These are phyloP conservation scores for Agrochola lychnidis DNA, from an alignment of 2,888 invertebrate species.

Conservation along the genomic window DNA sequence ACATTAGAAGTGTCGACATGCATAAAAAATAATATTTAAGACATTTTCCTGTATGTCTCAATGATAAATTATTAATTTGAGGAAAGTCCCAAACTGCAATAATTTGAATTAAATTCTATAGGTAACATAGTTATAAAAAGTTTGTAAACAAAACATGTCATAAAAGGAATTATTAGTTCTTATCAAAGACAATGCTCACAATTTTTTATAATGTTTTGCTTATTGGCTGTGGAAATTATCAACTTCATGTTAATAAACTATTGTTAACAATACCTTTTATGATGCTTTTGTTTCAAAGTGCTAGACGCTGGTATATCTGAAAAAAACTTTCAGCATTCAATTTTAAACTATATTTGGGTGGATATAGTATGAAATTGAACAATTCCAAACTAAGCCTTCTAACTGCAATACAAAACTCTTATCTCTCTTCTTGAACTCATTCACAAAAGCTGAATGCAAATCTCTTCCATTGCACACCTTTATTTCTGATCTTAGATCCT, in stretches of 20 bases:
- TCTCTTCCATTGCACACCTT: not conserved
- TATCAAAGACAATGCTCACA: constrained; percentile 32
- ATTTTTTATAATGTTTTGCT: not conserved
- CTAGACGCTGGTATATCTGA: not conserved
- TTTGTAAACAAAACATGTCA: constrained; percentile 53
- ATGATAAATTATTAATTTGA: constrained; percentile 1
- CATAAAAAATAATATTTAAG: not conserved
- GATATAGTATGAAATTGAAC: not conserved
- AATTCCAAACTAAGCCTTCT: too few species aligned
- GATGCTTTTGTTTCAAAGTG: not conserved
- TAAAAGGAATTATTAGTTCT: constrained; percentile 35
- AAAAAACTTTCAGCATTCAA: too few species aligned
- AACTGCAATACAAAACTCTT: not conserved
- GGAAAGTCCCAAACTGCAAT: constrained; percentile 8
- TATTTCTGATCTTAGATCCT: not conserved
- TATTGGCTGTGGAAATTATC: constrained; percentile 16
- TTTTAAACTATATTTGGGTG: not conserved
- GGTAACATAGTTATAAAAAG: not conserved
- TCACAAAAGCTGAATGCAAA: not conserved
- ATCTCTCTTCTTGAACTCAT: not conserved
- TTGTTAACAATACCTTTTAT: not conserved
- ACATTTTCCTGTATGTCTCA: constrained; percentile 34
- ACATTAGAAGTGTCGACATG: constrained; percentile 11
- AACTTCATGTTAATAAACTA: constrained; percentile 5
- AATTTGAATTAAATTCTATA: not conserved